Percentiles rank a stretch among this genome's conserved stretches.
phyloP scores from a whole-genome alignment of 2,797 vertebrate genomes.

The Clarias platycephalus region DNA sequence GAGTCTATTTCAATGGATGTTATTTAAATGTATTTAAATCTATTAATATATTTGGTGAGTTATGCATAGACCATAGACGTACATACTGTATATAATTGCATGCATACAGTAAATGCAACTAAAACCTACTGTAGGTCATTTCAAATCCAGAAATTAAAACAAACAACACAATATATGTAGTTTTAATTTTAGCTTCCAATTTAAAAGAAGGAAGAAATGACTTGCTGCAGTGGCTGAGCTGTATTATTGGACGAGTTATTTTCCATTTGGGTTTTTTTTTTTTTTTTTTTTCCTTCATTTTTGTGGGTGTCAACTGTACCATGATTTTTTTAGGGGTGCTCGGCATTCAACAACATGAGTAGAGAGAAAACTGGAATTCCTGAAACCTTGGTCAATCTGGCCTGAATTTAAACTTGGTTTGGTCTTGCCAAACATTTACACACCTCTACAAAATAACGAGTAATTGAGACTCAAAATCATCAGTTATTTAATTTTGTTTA shows the following conservation, averaged over 20 bases:
- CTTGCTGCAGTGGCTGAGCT: background rate
- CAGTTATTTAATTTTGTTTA: background rate
- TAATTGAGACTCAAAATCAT: background rate
- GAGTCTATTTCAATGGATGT: background rate
- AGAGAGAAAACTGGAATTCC: background rate
- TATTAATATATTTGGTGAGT: background rate
- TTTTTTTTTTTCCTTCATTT: background rate
- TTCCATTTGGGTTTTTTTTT: background rate
- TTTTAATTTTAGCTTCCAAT: too few species aligned
- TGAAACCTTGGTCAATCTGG: background rate
- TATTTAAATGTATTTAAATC: background rate
- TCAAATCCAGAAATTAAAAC: background rate
- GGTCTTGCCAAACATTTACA: background rate
- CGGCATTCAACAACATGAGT: too few species aligned
- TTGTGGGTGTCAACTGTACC: background rate
- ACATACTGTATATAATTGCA: background rate
- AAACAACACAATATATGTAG: background rate
- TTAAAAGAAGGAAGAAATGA: background rate
- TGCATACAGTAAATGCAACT: background rate
- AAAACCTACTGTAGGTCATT: background rate
- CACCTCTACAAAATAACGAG: background rate
- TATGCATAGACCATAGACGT: background rate
- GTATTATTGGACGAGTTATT: background rate
- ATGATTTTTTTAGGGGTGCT: background rate
- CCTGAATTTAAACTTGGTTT: background rate